These are phyloP conservation scores for Chrosomus eos DNA, from an alignment of 2,797 vertebrate genomes.

Conservation along the genomic window DNA sequence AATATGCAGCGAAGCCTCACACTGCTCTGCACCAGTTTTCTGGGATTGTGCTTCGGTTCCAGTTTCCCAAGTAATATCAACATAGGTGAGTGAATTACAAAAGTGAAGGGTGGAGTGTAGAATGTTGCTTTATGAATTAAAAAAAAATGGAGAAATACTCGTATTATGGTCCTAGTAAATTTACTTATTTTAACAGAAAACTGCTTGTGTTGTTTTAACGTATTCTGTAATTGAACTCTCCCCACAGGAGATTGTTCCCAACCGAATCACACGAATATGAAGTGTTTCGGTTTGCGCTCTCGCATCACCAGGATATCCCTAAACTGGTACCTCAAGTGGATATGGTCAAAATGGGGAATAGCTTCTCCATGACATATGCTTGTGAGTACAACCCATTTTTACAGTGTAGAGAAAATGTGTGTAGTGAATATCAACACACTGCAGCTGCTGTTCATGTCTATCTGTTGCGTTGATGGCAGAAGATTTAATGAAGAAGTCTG, in stretches of 20 bases:
- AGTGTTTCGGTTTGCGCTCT: slow-evolving; percentile 95
- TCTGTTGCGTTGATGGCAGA: slow-evolving; percentile 1
- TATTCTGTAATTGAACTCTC: slow-evolving; percentile 52
- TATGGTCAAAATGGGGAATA: slow-evolving; percentile 98
- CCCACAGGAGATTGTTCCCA: slow-evolving; percentile 94
- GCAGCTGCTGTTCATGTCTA: not conserved
- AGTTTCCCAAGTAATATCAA: slow-evolving; percentile 99
- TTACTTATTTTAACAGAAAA: slow-evolving; percentile 3
- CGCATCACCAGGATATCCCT: slow-evolving; percentile 96
- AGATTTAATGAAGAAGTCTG: slow-evolving; percentile 4
- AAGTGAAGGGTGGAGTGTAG: slow-evolving; percentile 13
- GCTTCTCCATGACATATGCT: slow-evolving; percentile 99
- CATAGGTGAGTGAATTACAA: slow-evolving; percentile 87
- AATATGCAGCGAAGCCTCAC: slow-evolving; percentile 99
- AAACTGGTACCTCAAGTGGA: slow-evolving; percentile 99
- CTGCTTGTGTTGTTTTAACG: slow-evolving; percentile 8
- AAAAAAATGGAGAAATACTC: not conserved
- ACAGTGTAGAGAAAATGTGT: slow-evolving; percentile 3
- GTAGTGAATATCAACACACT: not conserved
- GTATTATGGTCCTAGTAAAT: not conserved
- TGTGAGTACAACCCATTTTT: slow-evolving; percentile 83
- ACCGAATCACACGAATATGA: slow-evolving; percentile 99
- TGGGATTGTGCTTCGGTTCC: slow-evolving; percentile 97
- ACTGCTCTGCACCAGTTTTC: slow-evolving; percentile 98
- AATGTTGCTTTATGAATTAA: not conserved